Evolutionary conservation across 1,140 invertebrate species (phyloP), one percentile per base, ranked within the genome.

Genomic region (Alviniconcha marisindica): DNA sequence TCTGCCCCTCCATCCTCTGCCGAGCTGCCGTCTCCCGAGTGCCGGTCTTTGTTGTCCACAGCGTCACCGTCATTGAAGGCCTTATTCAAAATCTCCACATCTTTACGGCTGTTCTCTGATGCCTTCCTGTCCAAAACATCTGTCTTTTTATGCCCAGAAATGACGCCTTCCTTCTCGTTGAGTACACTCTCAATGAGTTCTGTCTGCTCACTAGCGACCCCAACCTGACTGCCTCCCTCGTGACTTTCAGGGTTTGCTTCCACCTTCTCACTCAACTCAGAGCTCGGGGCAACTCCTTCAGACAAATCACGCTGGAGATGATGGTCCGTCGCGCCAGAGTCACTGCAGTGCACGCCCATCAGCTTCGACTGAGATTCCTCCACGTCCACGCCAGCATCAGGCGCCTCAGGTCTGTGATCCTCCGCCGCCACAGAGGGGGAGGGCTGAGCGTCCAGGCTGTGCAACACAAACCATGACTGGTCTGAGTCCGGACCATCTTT

Each of bases 1-100:
- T n/a, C n/a, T n/a, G n/a, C n/a, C n/a, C n/a, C 73, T 1, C 73
- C 44, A 31, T 76, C 73, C 33, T 76, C 73, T 1, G 73, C 73
- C 4, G 73, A 2, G 42, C 73, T 51, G n/a, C 15, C 7, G 15
- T 76, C 73, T 7, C n/a, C 21, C 0, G 73, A 28, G 14, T 31
- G 14, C 71, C 38, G 18, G 42, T 4, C 7, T n/a, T 24, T 12
- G 36, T 40, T 10, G 2, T 54, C 7, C 10, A 76, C 73, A n/a
- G n/a, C n/a, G 14, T 76, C 73, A 33, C 73, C 38, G n/a, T 74
- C 40, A 48, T 76, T n/a, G 42, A 5, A 14, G 28, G 7, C 18
- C 18, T 18, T 18, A 48, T 48, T n/a, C n/a, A n/a, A n/a, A 51
- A 51, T 51, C 48, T 12, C n/a, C 56, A 5, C 56, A 21, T 24